These are phyloP conservation scores for Pontoporia blainvillei DNA, from an alignment of 2,113 vertebrate genomes.

Conservation along the genomic window DNA sequence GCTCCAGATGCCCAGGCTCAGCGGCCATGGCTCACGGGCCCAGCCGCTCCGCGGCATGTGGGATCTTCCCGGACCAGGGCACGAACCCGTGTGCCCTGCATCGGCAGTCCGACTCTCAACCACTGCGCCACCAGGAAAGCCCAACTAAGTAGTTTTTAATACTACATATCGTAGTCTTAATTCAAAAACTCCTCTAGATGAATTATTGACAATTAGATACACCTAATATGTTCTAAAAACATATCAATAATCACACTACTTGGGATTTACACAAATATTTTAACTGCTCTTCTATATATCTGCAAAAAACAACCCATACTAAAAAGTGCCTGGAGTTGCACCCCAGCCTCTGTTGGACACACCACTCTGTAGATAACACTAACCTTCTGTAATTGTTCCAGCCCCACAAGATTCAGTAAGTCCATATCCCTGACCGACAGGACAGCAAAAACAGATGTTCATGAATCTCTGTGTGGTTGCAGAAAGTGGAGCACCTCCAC, in stretches of 20 bases:
- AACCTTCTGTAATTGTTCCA: conserved; percentile 91
- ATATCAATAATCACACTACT: not conserved
- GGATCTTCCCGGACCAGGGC: too few relatives aligned
- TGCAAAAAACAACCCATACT: not conserved
- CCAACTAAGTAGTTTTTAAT: not conserved
- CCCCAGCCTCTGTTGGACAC: not conserved
- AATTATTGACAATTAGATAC: not conserved
- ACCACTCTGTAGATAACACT: conserved; percentile 44
- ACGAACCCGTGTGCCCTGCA: too few relatives aligned
- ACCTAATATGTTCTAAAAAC: not conserved
- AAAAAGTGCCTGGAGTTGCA: not conserved
- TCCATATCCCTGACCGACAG: conserved; percentile 96
- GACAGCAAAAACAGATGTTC: conserved; percentile 98
- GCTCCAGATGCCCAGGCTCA: too few relatives aligned
- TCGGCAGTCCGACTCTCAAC: too few relatives aligned
- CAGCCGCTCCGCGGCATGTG: too few relatives aligned
- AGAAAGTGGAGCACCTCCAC: conserved; percentile 94
- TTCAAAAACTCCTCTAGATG: not conserved
- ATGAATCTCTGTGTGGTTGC: conserved; percentile 95
- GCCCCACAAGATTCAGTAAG: conserved; percentile 94
- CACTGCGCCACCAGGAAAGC: too few relatives aligned
- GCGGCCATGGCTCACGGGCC: too few relatives aligned
- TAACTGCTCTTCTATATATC: not conserved
- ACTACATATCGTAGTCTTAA: not conserved
- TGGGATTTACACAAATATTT: not conserved